These are phyloP conservation scores for Sardinella longiceps DNA, from an alignment of 2,797 vertebrate genomes.

Conservation along the genomic window DNA sequence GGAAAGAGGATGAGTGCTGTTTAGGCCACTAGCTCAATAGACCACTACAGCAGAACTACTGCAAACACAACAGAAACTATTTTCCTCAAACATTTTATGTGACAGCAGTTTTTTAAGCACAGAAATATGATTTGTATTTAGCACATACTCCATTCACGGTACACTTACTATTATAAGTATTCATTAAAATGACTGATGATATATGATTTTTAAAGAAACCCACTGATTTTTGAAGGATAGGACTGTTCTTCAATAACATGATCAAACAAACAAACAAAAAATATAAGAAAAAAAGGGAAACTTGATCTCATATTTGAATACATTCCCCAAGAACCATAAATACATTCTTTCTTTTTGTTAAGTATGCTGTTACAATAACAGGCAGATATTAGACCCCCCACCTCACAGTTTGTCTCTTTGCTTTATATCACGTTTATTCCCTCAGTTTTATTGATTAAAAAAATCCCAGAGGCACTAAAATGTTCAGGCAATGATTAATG, in stretches of 20 bases:
- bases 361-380: constrained; percentile 1
- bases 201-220: not conserved
- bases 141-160: not conserved
- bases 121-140: not conserved
- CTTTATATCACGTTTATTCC: constrained; percentile 58
- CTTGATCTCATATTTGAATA: not conserved
- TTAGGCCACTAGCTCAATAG: constrained; percentile 79
- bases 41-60: constrained; percentile 79
- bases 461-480: constrained; percentile 89
- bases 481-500: constrained; percentile 96
- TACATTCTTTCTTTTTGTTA: not conserved
- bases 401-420: not conserved
- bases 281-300: not conserved
- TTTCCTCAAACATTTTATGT: constrained; percentile 8
- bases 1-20: constrained; percentile 79
- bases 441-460: constrained; percentile 75
- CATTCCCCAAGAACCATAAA: not conserved
- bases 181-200: not conserved
- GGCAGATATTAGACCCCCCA: constrained; percentile 1
- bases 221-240: not conserved
- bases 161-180: not conserved
- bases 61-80: constrained; percentile 69
- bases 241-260: not conserved
- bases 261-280: not conserved
- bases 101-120: not conserved